A percentile compares a stretch with the other conserved stretches of the same genome.
Conservation (phyloP, 2,797 vertebrate species). For the Peromyscus eremicus region DNA sequence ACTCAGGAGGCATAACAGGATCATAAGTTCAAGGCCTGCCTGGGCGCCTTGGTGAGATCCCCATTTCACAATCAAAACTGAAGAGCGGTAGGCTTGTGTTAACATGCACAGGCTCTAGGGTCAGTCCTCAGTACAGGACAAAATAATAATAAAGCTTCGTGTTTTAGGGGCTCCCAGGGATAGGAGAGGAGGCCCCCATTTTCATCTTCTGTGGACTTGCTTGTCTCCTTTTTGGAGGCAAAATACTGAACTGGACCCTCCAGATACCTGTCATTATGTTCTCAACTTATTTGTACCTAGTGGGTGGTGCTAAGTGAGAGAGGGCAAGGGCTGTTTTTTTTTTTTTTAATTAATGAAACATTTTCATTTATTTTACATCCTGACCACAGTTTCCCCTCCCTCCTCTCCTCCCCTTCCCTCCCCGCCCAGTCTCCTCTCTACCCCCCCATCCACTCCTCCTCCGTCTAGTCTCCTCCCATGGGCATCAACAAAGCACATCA, state of each 20-base stretch:
- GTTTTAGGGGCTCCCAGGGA: constrained; percentile 2
- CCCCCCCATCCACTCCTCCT: not conserved
- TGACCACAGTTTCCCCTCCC: not conserved
- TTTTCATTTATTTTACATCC: not conserved
- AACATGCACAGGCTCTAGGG: not conserved
- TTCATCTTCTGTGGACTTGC: not conserved
- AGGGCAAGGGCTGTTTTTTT: not conserved
- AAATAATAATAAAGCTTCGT: not conserved
- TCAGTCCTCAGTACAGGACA: not conserved
- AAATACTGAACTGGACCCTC: not conserved
- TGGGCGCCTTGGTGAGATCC: not conserved
- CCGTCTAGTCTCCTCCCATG: not conserved
- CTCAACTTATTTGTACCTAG: not conserved
- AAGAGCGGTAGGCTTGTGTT: not conserved
- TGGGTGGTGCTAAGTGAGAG: not conserved
- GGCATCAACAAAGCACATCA: not conserved
- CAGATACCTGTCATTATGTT: not conserved
- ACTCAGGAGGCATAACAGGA: not conserved
- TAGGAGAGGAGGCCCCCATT: not conserved
- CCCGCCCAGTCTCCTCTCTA: not conserved
- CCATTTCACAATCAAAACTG: not conserved
- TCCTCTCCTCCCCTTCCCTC: not conserved
- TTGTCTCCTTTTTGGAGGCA: constrained; percentile 23
- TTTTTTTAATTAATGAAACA: not conserved
- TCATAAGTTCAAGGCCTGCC: not conserved